These are phyloP conservation scores for Okamejei kenojei DNA, from an alignment of 2,797 vertebrate genomes.

Conservation along the genomic window DNA sequence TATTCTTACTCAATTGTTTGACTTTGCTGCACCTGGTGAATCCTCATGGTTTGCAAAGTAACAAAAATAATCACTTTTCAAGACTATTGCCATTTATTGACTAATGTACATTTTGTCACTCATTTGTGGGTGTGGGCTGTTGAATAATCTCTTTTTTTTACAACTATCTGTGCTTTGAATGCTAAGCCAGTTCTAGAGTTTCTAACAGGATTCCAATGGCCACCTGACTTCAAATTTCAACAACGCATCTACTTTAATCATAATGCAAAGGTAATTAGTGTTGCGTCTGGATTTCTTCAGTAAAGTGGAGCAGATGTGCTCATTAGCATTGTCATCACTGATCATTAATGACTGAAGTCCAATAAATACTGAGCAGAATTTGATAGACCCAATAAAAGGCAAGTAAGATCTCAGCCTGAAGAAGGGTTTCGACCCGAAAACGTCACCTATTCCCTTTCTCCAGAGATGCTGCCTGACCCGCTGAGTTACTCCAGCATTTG, in stretches of 20 bases:
- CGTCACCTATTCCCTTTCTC: no score
- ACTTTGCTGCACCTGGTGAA: background rate
- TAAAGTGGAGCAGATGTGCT: background rate
- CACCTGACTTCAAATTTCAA: background rate
- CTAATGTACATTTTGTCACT: background rate
- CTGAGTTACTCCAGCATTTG: no score
- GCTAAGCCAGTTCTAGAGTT: background rate
- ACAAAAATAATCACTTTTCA: background rate
- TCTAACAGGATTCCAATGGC: background rate
- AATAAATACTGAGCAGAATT: background rate
- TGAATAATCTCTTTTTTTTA: background rate
- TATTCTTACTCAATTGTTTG: background rate
- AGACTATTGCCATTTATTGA: background rate
- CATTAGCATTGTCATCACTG: background rate
- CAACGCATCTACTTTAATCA: background rate
- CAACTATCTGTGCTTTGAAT: background rate
- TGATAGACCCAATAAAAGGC: no score
- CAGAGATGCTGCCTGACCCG: no score
- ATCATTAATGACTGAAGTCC: background rate
- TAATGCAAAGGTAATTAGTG: background rate
- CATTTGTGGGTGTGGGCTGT: background rate
- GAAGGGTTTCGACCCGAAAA: no score
- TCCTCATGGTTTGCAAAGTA: background rate
- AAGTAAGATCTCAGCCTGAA: no score
- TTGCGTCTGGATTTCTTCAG: background rate